Percentiles rank a stretch among this genome's conserved stretches.
Evolutionary conservation across 2,888 invertebrate species (phyloP).

Genomic region (Chorisops tibialis): DNA sequence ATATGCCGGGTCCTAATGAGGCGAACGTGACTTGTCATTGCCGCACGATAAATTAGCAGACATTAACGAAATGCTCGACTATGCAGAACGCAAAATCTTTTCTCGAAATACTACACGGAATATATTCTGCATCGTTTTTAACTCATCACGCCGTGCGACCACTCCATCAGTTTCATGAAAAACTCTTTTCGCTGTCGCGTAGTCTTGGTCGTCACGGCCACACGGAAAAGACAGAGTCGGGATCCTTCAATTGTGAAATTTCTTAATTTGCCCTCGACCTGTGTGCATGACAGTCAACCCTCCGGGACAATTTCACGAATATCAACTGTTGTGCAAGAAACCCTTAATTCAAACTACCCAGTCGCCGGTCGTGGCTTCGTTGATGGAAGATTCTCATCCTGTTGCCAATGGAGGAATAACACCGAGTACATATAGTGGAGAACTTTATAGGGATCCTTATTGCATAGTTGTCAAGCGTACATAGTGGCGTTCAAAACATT

Average conservation of each 20-base stretch:
- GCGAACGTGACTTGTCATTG: conserved; percentile 28
- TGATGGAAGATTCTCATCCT: too few relatives aligned
- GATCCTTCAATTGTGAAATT: conserved; percentile 6
- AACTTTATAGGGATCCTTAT: too few relatives aligned
- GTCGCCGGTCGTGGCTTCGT: too few relatives aligned
- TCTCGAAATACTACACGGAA: neutral
- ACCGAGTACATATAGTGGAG: too few relatives aligned
- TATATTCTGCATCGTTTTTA: neutral
- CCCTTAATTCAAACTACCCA: neutral
- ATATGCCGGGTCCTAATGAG: conserved; percentile 24
- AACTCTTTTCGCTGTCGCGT: neutral
- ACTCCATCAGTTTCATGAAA: neutral
- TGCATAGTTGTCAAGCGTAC: too few relatives aligned
- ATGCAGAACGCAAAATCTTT: neutral
- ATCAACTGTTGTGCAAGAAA: conserved; percentile 2
- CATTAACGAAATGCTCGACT: conserved; percentile 10
- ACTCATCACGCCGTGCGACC: too few relatives aligned
- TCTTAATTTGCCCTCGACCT: conserved; percentile 6
- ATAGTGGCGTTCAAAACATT: too few relatives aligned
- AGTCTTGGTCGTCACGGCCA: neutral
- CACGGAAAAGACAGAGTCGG: neutral
- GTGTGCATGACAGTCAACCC: conserved; percentile 11
- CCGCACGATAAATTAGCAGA: conserved; percentile 24
- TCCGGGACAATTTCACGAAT: neutral
- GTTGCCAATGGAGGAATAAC: too few relatives aligned